phyloP scores from a whole-genome alignment of 1,140 invertebrate genomes.

The Mycetomoellerius zeteki region DNA sequence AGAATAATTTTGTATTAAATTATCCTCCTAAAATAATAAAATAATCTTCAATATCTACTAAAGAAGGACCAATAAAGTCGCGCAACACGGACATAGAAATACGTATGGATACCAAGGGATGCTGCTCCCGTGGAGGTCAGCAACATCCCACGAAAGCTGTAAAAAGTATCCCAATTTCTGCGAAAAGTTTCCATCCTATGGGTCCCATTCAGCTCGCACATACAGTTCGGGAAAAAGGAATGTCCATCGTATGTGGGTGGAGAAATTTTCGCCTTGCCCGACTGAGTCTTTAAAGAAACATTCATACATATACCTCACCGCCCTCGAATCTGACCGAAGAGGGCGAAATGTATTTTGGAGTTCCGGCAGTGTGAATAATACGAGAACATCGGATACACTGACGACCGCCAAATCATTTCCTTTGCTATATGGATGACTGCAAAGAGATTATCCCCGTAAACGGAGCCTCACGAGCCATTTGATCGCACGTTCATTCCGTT shows the following conservation, averaged over 20 bases:
- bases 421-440: constrained; percentile 66
- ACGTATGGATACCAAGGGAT: neutral
- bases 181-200: constrained; percentile 40
- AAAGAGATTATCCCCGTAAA: constrained; percentile 76
- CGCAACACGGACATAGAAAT: neutral
- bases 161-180: constrained; percentile 55
- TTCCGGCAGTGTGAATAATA: constrained; percentile 50
- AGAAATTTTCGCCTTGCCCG: constrained; percentile 34
- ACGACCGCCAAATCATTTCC: constrained; percentile 68
- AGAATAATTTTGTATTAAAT: neutral
- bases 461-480: constrained; percentile 74
- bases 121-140: neutral
- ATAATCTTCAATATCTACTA: neutral
- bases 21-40: constrained; percentile 24
- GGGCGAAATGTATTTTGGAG: constrained; percentile 65
- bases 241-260: neutral
- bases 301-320: neutral
- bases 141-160: constrained; percentile 17
- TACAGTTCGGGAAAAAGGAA: constrained; percentile 29
- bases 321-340: constrained; percentile 51
- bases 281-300: constrained; percentile 47
- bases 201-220: constrained; percentile 34
- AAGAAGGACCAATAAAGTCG: constrained; percentile 10
- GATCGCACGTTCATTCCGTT: constrained; percentile 72
- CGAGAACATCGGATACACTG: constrained; percentile 43